Percentiles rank a stretch among this genome's conserved stretches.
Evolutionary conservation across 2,797 vertebrate genomes (phyloP).

Genomic region (Buceros bicornis): DNA sequence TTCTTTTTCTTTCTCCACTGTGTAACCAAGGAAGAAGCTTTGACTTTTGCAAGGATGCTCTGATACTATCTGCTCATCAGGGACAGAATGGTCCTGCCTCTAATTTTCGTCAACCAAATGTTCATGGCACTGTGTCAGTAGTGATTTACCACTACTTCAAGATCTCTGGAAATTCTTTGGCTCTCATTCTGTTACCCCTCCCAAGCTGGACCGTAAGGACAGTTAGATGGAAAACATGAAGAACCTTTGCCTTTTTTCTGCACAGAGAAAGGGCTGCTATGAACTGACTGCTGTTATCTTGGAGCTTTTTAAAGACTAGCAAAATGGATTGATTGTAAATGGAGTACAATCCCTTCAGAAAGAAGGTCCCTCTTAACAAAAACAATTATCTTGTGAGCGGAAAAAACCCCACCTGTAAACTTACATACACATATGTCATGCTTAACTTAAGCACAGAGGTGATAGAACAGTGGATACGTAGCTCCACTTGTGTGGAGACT

Average conservation of each 20-base stretch:
- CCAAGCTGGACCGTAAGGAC: conserved; percentile 21
- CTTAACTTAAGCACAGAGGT: neutral
- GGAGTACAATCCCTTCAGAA: neutral
- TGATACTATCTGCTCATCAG: neutral
- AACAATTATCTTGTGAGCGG: neutral
- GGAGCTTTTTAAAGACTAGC: neutral
- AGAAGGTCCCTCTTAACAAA: neutral
- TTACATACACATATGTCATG: neutral
- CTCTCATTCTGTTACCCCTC: conserved; percentile 52
- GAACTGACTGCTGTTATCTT: neutral
- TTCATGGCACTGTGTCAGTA: neutral
- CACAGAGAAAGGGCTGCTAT: neutral
- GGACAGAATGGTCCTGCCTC: neutral
- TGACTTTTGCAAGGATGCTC: neutral
- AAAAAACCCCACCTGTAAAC: neutral
- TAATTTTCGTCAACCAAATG: conserved; percentile 7
- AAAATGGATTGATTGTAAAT: neutral
- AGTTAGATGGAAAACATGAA: conserved; percentile 51
- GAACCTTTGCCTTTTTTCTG: conserved; percentile 30
- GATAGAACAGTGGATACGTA: neutral
- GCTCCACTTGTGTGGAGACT: neutral
- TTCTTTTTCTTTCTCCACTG: neutral
- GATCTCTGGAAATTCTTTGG: conserved; percentile 68
- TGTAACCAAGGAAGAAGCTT: neutral
- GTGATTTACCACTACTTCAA: conserved; percentile 39